Percentiles rank a stretch among this genome's conserved stretches.
phyloP scores from a whole-genome alignment of 2,797 vertebrate species.

The Calcarius lapponicus region DNA sequence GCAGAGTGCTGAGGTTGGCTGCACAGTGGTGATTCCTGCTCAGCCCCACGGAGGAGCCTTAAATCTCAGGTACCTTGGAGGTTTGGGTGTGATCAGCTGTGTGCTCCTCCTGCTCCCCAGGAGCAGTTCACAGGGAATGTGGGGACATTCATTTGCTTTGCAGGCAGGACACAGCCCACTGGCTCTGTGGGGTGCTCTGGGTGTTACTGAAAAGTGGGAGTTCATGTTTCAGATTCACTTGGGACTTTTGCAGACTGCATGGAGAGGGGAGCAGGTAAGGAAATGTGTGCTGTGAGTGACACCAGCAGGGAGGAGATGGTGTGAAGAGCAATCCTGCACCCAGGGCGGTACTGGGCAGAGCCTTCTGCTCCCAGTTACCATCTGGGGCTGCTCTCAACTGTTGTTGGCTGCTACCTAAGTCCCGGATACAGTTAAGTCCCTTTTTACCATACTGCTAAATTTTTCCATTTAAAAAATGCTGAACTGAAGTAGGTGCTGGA shows the following conservation, averaged over 20 bases:
- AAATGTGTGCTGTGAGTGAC: neutral
- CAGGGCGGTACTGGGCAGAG: neutral
- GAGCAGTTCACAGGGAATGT: neutral
- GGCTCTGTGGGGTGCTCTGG: neutral
- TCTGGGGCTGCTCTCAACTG: neutral
- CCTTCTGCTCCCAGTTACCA: neutral
- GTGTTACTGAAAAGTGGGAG: neutral
- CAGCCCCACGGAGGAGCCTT: neutral
- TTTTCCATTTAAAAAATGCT: neutral
- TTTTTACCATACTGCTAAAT: neutral
- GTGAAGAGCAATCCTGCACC: neutral
- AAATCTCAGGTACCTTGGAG: fast-evolving
- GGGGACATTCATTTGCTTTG: neutral
- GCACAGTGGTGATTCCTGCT: neutral
- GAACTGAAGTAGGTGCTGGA: neutral
- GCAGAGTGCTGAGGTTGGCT: neutral
- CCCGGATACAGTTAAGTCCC: neutral
- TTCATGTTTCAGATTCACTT: neutral
- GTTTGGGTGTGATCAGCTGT: neutral
- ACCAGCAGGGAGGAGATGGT: neutral
- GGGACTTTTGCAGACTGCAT: neutral
- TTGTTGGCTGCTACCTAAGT: neutral
- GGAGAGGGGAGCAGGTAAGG: neutral
- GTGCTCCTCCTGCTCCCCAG: neutral
- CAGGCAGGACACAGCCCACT: neutral